phyloP scores from a whole-genome alignment of 23 tunicate species.

The Corella eumyota region DNA sequence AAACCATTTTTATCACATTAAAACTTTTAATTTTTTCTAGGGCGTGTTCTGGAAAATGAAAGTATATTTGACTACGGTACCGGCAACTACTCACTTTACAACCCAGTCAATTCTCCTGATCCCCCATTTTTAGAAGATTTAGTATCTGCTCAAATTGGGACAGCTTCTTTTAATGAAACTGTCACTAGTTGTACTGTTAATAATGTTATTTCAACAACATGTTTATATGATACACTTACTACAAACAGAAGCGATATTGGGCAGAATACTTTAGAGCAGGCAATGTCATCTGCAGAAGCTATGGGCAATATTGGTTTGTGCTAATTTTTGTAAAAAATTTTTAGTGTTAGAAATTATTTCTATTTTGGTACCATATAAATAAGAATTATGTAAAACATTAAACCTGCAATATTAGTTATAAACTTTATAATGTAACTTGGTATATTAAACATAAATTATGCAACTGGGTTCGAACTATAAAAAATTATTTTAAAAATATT shows the following conservation, averaged over 20 bases:
- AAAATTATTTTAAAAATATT: too few species aligned
- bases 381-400: too few species aligned
- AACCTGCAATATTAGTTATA: too few species aligned
- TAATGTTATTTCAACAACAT: conserved; percentile 10
- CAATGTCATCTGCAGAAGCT: background rate
- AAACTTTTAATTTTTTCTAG: background rate
- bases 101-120: conserved; percentile 5
- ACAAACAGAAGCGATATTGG: conserved; percentile 16
- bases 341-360: too few species aligned
- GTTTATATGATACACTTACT: conserved; percentile 7
- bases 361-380: too few species aligned
- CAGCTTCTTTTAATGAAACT: background rate
- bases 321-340: too few species aligned
- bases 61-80: conserved; percentile 1
- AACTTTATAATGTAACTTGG: too few species aligned
- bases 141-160: background rate
- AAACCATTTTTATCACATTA: too few species aligned
- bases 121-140: conserved; percentile 10
- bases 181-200: conserved; percentile 7
- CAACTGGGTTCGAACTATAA: too few species aligned
- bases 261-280: conserved; percentile 1
- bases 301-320: too few species aligned
- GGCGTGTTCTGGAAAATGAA: background rate
- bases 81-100: conserved; percentile 4
- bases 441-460: too few species aligned